Evolutionary conservation across 1,140 invertebrate genomes (phyloP), one percentile per base, ranked within the genome.

Genomic region (Drosophila bipectinata): DNA sequence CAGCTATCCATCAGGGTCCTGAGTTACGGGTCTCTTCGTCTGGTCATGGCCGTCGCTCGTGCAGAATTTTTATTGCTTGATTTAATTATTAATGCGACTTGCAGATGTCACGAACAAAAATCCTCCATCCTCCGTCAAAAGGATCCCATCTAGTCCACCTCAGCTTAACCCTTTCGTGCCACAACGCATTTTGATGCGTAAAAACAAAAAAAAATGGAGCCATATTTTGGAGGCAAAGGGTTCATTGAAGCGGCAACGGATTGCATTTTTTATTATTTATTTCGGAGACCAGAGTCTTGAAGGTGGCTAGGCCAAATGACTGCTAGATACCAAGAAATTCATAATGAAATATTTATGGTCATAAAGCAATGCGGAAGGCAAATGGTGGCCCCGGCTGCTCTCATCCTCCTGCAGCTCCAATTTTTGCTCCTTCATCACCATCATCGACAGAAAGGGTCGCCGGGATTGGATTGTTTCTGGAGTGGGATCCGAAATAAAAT

Each of bases 261-360:
- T 82, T 82, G 83, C 79, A 87, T 87, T 87, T 87, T 87, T 88
- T 87, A 87, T 87, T 88, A 87, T 87, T 87, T 87, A 88, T 87
- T 87, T 83, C 72, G 79, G 52, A 21, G 21, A 3, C 28, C 52
- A 59, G 61, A 79, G 15, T 61, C 75, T 75, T 12, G 64, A 49
- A 64, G 61, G 57, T 62, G 66, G 59, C 66, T 72, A 71, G 66
- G 59, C 58, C 53, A 76, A 85, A 80, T 73, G 71, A 77, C 53
- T 72, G 71, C 52, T 69, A 83, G 80, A 84, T 84, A 85, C 55
- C 34, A 14, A 76, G 78, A 85, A 88, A 87, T 88, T 87, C 83
- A 87, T 87, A 87, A 87, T 87, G 83, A 87, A 88, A 87, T 87
- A 87, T 87, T 87, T 87, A 87, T 87, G 83, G 79, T 67, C 72